Conservation (phyloP, 2,797 vertebrate genomes). For the Mormyrops boulengeri region DNA sequence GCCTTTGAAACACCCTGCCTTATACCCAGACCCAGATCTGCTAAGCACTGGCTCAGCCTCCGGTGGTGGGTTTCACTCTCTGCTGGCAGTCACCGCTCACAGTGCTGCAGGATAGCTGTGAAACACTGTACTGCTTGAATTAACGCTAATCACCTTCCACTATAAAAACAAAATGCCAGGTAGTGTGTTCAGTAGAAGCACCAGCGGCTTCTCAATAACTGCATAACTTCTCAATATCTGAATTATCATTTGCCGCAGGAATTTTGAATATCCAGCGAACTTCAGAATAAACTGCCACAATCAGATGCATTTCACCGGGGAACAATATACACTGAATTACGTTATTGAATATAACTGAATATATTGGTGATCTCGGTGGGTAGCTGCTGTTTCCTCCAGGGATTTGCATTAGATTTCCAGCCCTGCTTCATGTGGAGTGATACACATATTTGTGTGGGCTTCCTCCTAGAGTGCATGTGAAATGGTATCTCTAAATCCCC, state of each 20-base stretch:
- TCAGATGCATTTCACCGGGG: background rate
- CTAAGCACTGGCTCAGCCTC: background rate
- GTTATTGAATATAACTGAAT: background rate
- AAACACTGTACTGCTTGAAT: background rate
- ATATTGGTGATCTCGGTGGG: background rate
- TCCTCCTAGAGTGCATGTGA: background rate
- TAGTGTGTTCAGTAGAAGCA: background rate
- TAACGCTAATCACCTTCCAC: background rate
- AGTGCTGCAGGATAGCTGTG: background rate
- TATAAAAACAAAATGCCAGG: background rate
- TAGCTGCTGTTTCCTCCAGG: background rate
- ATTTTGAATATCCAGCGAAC: background rate
- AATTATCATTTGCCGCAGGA: background rate
- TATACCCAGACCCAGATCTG: background rate
- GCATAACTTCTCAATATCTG: background rate
- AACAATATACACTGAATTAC: background rate
- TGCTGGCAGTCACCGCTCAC: background rate
- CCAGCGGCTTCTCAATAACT: background rate
- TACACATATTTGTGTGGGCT: background rate
- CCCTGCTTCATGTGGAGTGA: background rate
- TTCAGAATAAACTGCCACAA: background rate
- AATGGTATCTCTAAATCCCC: background rate
- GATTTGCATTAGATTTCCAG: background rate
- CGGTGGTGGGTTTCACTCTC: background rate
- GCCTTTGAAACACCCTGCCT: background rate